Base-by-base conservation (phyloP, 2,888 invertebrate genomes). In the Baccha elongata region DNA sequence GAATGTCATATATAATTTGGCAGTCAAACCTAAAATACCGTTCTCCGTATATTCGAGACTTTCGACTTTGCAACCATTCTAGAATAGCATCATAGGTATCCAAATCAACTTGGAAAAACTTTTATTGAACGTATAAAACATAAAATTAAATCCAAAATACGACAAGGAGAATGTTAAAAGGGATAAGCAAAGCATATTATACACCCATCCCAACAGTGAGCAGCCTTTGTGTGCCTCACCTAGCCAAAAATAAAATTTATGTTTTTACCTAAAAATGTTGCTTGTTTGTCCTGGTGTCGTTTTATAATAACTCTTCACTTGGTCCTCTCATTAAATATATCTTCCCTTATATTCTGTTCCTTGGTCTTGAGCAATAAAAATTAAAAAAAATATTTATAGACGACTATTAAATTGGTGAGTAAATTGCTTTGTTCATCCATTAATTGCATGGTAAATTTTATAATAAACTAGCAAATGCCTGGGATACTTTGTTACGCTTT, bases 81-180 rank as follows among this genome's bases (percentile, higher is more conserved):
- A 26, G 26, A 23, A 55, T 21, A 15, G 1, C 7, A 35, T 11
- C 32, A 17, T n/a, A 48, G 46, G 65, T 52, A 58, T 60, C 69
- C 71, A 55, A 76, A 69, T 75, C 62, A 37, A 69, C 68, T 69
- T 53, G 62, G 17, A 53, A 53, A 76, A 76, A 78, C 72, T 72
- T 72, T 78, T 72, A 78, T 78, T 78, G 78, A 78, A 78, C 72
- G 65, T 67, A 78, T 72, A 72, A 78, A 78, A 72, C 72, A 78
- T 60, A 52, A 65, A 58, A 40, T 13, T 17, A n/a, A n/a, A n/a
- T 46, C 32, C 15, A 13, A 53, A 75, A 75, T 62, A 21, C 11
- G 44, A 26, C 6, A 53, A 26, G 42, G 42, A 52, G 35, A 52
- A 60, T 60, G 65, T 50, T 44, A 19, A 32, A 72, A 71, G 11